Percentiles rank a stretch among this genome's conserved stretches.
Conservation (phyloP, 30 jellyfish, hydroid and myxozoan species). For the Cassiopea andromeda region DNA sequence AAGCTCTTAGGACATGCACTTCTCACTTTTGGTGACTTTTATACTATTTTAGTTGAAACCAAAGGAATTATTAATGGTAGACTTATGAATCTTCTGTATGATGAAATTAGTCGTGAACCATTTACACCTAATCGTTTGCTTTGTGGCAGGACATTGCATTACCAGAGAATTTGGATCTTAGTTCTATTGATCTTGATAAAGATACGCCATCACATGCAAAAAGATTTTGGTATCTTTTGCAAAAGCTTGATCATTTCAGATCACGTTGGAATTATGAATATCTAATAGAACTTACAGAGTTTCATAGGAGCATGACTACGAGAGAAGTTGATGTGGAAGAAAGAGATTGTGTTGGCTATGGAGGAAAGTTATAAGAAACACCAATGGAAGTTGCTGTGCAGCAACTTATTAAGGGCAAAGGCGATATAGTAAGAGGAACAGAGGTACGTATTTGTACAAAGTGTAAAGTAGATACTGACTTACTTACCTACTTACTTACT, state of each 20-base stretch:
- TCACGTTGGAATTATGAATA: slow-evolving; percentile 24
- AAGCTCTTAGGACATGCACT: no score
- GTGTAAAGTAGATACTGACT: background rate
- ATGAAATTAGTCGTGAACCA: background rate
- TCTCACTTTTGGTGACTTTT: no score
- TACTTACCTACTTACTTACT: no score
- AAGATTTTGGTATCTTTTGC: slow-evolving; percentile 23
- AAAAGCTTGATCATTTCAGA: background rate
- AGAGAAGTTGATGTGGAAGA: background rate
- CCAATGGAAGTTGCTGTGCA: no score
- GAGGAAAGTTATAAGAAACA: no score
- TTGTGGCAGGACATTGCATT: slow-evolving; percentile 10
- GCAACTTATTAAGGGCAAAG: background rate
- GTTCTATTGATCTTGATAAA: background rate
- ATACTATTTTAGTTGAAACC: background rate
- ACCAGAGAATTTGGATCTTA: slow-evolving; percentile 12
- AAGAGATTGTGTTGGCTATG: slow-evolving; percentile 1
- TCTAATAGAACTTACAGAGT: slow-evolving; percentile 23
- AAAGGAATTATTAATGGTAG: slow-evolving; percentile 7
- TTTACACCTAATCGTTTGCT: slow-evolving; percentile 14
- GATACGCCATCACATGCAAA: background rate
- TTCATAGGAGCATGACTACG: background rate
- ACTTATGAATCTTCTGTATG: slow-evolving; percentile 1
- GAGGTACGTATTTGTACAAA: background rate
- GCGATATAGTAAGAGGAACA: background rate